Base-by-base conservation (phyloP, 1,140 invertebrate genomes). In the Leucophenga varia region DNA sequence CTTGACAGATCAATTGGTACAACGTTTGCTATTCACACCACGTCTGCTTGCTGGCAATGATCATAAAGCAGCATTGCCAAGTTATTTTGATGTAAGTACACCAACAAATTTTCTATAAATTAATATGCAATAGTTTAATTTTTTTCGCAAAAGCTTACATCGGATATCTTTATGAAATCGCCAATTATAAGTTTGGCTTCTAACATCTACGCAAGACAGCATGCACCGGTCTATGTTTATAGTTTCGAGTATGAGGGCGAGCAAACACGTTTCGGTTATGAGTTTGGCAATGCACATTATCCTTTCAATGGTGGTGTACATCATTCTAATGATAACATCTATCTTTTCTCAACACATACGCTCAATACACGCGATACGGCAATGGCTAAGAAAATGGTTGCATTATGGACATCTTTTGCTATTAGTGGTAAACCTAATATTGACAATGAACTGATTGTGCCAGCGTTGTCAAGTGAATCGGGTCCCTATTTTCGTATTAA, bases 251-350 rank as follows among this genome's bases (percentile, higher is more conserved):
- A 75, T 40, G 67, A 63, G 17, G 72, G 72, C 0, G 16, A 57
- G 9, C 25, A 61, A n/a, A 74, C 69, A 1, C 61, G 69, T 0
- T 77, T 76, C 49, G 75, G 75, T 12, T 77, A 72, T 52, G 75
- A 72, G 28, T 46, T 61, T 3, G 61, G 59, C 30, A 75, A 68
- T 14, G 42, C 45, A 0, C 72, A 76, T 30, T 76, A 75, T 58
- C 75, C 74, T 2, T 77, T 76, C 8, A 61, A 76, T 40, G 75
- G 75, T 4, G 76, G 76, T 12, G 65, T 72, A 4, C 74, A 76
- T 49, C 76, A 77, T 54, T 76, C 75, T 0, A 59, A 76, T 39
- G 76, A 77, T 35, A 65, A 75, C 39, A 59, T 77, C 7, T 76
- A 76, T 36, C 34, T 77, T 1, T 76, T 75, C 48, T 58, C 72